A percentile compares a stretch with the other conserved stretches of the same genome.
Evolutionary conservation across 2,888 invertebrate genomes (phyloP).

Genomic region (Teinopalpus imperialis): DNA sequence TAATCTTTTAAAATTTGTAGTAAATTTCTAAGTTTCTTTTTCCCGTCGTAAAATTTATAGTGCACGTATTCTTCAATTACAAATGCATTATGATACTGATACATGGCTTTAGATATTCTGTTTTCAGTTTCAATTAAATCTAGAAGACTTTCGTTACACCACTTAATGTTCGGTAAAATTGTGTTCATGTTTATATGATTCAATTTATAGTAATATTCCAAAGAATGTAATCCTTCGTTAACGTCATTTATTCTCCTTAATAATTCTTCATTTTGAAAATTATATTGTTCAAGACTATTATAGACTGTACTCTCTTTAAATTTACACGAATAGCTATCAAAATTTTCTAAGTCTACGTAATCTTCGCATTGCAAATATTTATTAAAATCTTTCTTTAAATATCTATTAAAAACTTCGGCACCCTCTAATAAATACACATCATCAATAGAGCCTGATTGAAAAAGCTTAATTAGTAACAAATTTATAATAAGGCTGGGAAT

Average conservation of each 20-base stretch:
- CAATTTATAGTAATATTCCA: constrained; percentile 40
- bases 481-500: constrained; percentile 84
- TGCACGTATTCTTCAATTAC: constrained; percentile 45
- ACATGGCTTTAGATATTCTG: constrained; percentile 32
- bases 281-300: constrained; percentile 30
- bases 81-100: constrained; percentile 37
- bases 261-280: constrained; percentile 29
- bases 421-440: constrained; percentile 22
- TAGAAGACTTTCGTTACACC: constrained; percentile 32
- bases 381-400: constrained; percentile 37
- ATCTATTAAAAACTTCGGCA: constrained; percentile 32
- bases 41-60: constrained; percentile 34
- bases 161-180: constrained; percentile 27
- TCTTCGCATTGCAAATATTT: constrained; percentile 36
- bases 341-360: constrained; percentile 26
- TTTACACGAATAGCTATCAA: constrained; percentile 37
- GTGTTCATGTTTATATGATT: constrained; percentile 37
- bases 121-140: constrained; percentile 34
- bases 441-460: constrained; percentile 38
- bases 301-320: constrained; percentile 42
- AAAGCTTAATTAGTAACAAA: constrained; percentile 70
- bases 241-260: constrained; percentile 28
- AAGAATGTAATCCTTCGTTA: constrained; percentile 29
- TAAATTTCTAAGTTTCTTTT: constrained; percentile 30
- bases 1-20: constrained; percentile 32